These are phyloP conservation scores for Lagopus muta DNA, from an alignment of 2,113 vertebrate genomes.

Conservation along the genomic window DNA sequence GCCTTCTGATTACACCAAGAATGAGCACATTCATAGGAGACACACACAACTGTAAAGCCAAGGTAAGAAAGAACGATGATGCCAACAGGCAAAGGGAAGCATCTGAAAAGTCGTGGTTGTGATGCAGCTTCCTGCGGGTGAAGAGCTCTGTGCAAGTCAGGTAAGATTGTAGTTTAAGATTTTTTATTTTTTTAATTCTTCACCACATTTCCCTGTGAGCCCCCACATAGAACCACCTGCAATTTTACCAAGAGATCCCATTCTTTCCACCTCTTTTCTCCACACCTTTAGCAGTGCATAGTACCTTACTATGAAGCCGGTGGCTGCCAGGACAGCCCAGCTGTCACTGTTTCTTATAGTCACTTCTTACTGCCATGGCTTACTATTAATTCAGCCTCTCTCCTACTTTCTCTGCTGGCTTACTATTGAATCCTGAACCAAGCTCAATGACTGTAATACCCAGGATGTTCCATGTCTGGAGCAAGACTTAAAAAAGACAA, in stretches of 20 bases:
- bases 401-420: neutral
- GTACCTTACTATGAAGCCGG: neutral
- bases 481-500: neutral
- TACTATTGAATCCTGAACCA: neutral
- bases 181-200: neutral
- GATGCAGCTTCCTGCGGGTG: neutral
- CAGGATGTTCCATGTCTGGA: neutral
- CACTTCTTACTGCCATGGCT: neutral
- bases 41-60: neutral
- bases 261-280: neutral
- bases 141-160: neutral
- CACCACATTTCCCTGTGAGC: neutral
- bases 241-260: neutral
- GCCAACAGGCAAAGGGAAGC: fast-evolving
- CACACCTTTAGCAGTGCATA: neutral
- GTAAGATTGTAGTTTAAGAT: neutral
- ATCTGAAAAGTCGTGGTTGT: neutral
- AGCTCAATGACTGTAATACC: neutral
- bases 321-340: neutral
- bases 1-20: neutral
- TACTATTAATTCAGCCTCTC: neutral
- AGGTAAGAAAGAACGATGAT: neutral
- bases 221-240: neutral
- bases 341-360: neutral
- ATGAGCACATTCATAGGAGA: neutral